Percentiles rank a stretch among this genome's conserved stretches.
Evolutionary conservation across 2,888 invertebrate genomes (phyloP).

Genomic region (Drosophila tanythrix): DNA sequence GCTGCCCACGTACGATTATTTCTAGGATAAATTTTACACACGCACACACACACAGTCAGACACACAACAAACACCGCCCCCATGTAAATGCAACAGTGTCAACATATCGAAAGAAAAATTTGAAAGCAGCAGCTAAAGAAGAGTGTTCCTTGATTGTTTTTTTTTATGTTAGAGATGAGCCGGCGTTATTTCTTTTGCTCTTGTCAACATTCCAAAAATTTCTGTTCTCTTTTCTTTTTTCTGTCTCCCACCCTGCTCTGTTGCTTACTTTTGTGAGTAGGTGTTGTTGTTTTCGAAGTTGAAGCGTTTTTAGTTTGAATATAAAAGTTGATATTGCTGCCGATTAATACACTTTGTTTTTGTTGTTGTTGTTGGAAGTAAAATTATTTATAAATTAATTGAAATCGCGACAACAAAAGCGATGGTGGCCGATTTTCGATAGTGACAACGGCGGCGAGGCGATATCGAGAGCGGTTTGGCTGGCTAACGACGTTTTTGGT

Average conservation of each 20-base stretch:
- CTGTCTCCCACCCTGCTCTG: conserved; percentile 9
- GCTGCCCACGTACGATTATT: conserved; percentile 45
- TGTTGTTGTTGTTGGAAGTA: conserved; percentile 44
- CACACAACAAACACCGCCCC: conserved; percentile 13
- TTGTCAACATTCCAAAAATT: conserved; percentile 67
- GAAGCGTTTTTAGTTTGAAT: conserved; percentile 41
- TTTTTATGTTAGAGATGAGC: conserved; percentile 3
- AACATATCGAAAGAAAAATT: conserved; percentile 17
- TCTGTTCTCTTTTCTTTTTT: conserved; percentile 44
- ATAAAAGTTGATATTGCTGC: conserved; percentile 41
- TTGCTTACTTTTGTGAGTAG: conserved; percentile 41
- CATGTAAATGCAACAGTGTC: conserved; percentile 58
- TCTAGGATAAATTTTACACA: conserved; percentile 58
- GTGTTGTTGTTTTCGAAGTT: conserved; percentile 35
- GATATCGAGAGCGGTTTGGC: conserved; percentile 42
- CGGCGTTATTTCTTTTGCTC: conserved; percentile 41
- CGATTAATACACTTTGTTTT: conserved; percentile 28
- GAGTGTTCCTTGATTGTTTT: conserved; percentile 1
- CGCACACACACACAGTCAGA: background rate
- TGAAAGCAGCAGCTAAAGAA: conserved; percentile 27
- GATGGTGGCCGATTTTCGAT: conserved; percentile 37
- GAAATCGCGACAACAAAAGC: conserved; percentile 60
- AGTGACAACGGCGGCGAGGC: conserved; percentile 35
- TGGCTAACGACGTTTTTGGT: conserved; percentile 60
- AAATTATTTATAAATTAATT: conserved; percentile 68